A percentile compares a stretch with the other conserved stretches of the same genome.
phyloP scores from a whole-genome alignment of 2,797 vertebrate species.

The Enteromius paludinosus region DNA sequence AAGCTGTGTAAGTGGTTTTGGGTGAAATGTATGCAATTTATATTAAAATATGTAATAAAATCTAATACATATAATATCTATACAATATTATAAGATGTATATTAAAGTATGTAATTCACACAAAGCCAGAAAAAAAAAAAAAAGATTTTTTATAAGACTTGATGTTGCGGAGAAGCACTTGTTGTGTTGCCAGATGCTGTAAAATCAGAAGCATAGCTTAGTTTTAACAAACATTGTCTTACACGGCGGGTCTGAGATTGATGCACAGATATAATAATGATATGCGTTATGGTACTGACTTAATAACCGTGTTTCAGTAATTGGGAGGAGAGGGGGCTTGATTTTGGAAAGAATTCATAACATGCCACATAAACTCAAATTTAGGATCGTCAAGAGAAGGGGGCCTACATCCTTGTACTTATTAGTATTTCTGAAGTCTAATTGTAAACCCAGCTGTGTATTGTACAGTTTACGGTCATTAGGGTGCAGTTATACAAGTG shows the following conservation, averaged over 20 bases:
- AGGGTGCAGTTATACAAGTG: conserved; percentile 56
- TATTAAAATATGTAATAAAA: background rate
- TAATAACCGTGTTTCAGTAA: conserved; percentile 3
- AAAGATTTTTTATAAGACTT: conserved; percentile 5
- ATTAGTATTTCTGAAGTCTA: conserved; percentile 53
- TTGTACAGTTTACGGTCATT: conserved; percentile 53
- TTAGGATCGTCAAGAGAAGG: conserved; percentile 23
- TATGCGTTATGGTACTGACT: background rate
- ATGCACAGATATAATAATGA: background rate
- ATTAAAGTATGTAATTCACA: background rate
- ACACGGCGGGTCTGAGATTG: background rate
- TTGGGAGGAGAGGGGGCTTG: conserved; percentile 14
- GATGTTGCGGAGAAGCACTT: conserved; percentile 8
- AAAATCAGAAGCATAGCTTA: conserved; percentile 13
- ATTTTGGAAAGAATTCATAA: conserved; percentile 38
- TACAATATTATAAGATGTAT: no score
- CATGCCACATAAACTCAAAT: conserved; percentile 37
- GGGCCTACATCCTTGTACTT: conserved; percentile 25
- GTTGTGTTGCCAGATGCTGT: conserved; percentile 2
- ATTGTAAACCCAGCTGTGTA: conserved; percentile 52
- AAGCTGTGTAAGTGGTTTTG: background rate
- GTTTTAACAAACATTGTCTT: background rate
- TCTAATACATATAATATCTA: background rate
- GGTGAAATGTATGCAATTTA: no score
- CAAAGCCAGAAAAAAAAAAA: background rate